A percentile compares a stretch with the other conserved stretches of the same genome.
These are phyloP conservation scores for Isotomurus palustris DNA, from an alignment of 2,888 invertebrate genomes.

Conservation along the genomic window DNA sequence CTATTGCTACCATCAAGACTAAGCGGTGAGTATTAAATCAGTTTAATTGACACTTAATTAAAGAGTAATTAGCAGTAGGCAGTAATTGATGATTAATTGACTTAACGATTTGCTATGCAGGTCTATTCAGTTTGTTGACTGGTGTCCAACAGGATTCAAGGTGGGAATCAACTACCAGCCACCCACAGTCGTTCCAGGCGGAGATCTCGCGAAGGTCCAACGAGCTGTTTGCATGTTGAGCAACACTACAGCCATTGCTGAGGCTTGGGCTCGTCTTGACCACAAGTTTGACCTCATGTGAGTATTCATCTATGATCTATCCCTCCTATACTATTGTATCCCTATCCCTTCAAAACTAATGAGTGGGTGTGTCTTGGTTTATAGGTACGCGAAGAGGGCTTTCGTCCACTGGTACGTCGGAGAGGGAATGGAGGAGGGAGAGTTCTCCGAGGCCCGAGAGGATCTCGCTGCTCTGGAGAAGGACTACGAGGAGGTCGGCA, in stretches of 20 bases:
- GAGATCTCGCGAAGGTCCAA: constrained; percentile 63
- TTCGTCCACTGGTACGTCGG: constrained; percentile 82
- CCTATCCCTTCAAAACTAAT: background rate
- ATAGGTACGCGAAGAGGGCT: constrained; percentile 84
- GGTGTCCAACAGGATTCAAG: constrained; percentile 52
- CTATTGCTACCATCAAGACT: constrained; percentile 67
- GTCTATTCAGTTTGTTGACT: constrained; percentile 55
- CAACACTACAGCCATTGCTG: constrained; percentile 92
- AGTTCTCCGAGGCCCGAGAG: constrained; percentile 75
- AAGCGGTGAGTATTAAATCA: constrained; percentile 50
- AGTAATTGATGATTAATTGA: too few relatives aligned
- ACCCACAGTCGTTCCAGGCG: constrained; percentile 42
- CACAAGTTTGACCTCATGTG: constrained; percentile 97
- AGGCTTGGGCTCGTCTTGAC: constrained; percentile 94
- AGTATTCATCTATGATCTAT: constrained; percentile 53
- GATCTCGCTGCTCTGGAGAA: constrained; percentile 68
- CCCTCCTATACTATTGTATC: background rate
- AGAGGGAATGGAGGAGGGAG: constrained; percentile 79
- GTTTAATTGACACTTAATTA: too few relatives aligned
- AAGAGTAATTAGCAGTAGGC: too few relatives aligned
- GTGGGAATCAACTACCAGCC: constrained; percentile 44
- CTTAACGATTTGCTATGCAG: constrained; percentile 42
- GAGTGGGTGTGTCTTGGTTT: constrained; percentile 48
- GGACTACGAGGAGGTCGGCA: constrained; percentile 70
- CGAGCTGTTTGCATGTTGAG: constrained; percentile 80